Conservation (phyloP, 2,113 vertebrate genomes). For the Phylloscopus trochiloides region DNA sequence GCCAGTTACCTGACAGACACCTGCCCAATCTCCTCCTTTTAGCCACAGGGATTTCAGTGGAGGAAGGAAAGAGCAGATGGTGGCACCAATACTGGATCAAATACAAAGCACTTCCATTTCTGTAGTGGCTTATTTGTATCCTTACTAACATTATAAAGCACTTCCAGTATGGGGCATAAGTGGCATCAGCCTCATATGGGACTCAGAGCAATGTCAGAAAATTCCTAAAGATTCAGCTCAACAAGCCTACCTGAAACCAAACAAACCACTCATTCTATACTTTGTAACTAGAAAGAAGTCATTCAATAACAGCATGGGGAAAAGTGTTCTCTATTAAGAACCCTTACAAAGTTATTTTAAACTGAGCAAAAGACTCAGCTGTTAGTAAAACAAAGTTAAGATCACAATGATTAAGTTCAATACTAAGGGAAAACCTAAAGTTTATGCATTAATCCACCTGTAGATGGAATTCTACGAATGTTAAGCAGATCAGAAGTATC, state of each 20-base stretch:
- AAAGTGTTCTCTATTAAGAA: not conserved
- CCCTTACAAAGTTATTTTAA: not conserved
- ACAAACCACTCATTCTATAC: not conserved
- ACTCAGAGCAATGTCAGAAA: not conserved
- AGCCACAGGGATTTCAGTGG: not conserved
- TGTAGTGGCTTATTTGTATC: not conserved
- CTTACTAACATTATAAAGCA: not conserved
- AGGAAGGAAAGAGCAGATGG: not conserved
- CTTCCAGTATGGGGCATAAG: not conserved
- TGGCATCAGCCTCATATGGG: not conserved
- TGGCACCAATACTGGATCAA: not conserved
- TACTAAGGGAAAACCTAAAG: not conserved
- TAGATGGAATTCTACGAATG: not conserved
- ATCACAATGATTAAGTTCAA: not conserved
- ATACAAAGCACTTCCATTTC: not conserved
- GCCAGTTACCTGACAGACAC: not conserved
- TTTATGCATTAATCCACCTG: not conserved
- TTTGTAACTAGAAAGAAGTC: not conserved
- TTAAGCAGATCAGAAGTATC: not conserved
- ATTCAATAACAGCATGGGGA: not conserved
- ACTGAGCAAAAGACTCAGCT: not conserved
- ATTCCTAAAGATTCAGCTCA: not conserved
- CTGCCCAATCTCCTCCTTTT: not conserved
- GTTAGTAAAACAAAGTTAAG: not conserved
- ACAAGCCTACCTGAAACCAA: not conserved